Base-by-base conservation (phyloP, 1,140 invertebrate species). In the Neotoxoptera formosana region DNA sequence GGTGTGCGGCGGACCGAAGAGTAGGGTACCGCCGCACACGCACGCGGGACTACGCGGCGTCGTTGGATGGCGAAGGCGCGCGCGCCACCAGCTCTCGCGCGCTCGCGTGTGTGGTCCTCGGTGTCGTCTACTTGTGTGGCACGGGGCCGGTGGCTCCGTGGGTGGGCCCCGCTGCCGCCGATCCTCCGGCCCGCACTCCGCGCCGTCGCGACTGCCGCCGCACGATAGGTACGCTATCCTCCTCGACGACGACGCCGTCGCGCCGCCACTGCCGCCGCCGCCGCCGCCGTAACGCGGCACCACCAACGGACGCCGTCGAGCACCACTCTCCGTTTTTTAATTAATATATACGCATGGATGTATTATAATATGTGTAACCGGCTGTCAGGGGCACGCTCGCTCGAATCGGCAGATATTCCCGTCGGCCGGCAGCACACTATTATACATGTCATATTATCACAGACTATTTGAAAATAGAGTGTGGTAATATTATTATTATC, bases 101-200 rank as follows among this genome's bases (percentile, higher is more conserved):
- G 47, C n/a, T n/a, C 47, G 30, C 47, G 76, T n/a, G 67, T 48
- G 67, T 83, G 67, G 76, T 81, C 76, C 76, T 53, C 91, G 81
- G 76, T 53, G 81, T 84, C 81, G 91, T 92, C 91, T 93, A 84
- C 91, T 93, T 93, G 91, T 93, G 91, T 93, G 91, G 91, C 81
- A n/a, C 91, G n/a, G 11, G 36, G 47, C n/a, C 41, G 91, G 91
- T 92, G 67, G 51, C 91, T 9, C 81, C 47, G 91, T 93, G 91
- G 91, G 91, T 93, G 91, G 91, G 81, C 91, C 81, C 81, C 48
- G 89, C 48, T 36, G 89, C 53, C 36, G 53, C 36, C 53, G 89
- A 25, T 83, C 91, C 56, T 21, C 30, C 36, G 17, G 25, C 56
- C 53, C 25, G 89, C 53, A 67, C 36, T 30, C 23, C 90, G 60